Evolutionary conservation across 2,888 invertebrate species (phyloP).

Genomic region (Holacanthella duospinosa): DNA sequence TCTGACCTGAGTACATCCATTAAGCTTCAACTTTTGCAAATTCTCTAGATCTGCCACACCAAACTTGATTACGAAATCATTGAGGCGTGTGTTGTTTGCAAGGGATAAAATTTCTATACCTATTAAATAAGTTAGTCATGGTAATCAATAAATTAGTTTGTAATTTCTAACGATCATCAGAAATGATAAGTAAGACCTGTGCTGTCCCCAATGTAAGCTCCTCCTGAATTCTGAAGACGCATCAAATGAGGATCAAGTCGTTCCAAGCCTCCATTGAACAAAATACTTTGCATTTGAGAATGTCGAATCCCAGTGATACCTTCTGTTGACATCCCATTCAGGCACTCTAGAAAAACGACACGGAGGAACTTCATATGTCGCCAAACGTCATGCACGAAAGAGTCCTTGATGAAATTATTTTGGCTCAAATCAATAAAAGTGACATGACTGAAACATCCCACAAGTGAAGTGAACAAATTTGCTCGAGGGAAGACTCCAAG

Average conservation of each 20-base stretch:
- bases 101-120: conserved; percentile 5
- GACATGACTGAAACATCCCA: not conserved
- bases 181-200: not conserved
- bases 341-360: not conserved
- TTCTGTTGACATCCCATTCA: not conserved
- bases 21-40: conserved; percentile 4
- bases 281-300: not conserved
- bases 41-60: not conserved
- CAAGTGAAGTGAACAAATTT: not conserved
- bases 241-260: not conserved
- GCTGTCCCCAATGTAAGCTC: not conserved
- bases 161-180: too few relatives aligned
- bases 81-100: not conserved
- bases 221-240: not conserved
- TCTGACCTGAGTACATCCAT: not conserved
- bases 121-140: not conserved
- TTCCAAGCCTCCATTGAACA: not conserved
- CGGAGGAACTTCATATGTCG: not conserved
- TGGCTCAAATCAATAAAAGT: conserved; percentile 1
- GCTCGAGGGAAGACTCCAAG: not conserved
- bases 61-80: conserved; percentile 2
- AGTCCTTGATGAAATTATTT: conserved; percentile 5
- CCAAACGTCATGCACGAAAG: conserved; percentile 1
- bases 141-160: too few relatives aligned
- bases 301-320: conserved; percentile 9